Evolutionary conservation across 2,113 vertebrate genomes (phyloP).

Genomic region (Notiomystis cincta): DNA sequence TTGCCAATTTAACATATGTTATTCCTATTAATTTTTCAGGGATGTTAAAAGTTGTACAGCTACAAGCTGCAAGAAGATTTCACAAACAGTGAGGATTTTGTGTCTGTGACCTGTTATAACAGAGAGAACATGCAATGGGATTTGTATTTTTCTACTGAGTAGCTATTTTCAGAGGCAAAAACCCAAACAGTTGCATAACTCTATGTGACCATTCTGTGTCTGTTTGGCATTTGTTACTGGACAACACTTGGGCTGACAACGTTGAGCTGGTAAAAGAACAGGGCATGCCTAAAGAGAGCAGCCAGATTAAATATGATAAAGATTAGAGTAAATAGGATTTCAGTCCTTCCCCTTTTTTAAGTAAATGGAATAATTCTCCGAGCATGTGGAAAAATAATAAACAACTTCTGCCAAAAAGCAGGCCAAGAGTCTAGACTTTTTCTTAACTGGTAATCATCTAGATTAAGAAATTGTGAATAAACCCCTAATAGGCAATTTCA

Average conservation of each 20-base stretch:
- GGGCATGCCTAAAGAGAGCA: not conserved
- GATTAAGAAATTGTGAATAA: not conserved
- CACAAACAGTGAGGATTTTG: not conserved
- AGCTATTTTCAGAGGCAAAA: conserved; percentile 32
- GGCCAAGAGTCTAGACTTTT: not conserved
- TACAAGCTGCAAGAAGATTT: not conserved
- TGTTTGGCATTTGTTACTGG: not conserved
- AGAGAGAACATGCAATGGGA: not conserved
- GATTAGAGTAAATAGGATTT: not conserved
- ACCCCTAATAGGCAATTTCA: not conserved
- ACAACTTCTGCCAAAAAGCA: not conserved
- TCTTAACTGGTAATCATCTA: not conserved
- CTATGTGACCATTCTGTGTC: not conserved
- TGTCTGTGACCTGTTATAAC: conserved; percentile 9
- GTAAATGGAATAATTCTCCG: not conserved
- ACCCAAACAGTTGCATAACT: conserved; percentile 32
- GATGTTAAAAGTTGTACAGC: not conserved
- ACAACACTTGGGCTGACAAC: not conserved
- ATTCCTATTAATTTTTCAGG: not conserved
- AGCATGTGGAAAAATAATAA: conserved; percentile 45
- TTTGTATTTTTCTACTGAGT: not conserved
- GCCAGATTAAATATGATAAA: conserved; percentile 7
- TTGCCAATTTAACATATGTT: not conserved
- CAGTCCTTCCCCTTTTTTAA: not conserved
- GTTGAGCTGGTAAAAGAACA: not conserved